Base-by-base conservation (phyloP, 2,797 vertebrate species). In the Danio choprae region DNA sequence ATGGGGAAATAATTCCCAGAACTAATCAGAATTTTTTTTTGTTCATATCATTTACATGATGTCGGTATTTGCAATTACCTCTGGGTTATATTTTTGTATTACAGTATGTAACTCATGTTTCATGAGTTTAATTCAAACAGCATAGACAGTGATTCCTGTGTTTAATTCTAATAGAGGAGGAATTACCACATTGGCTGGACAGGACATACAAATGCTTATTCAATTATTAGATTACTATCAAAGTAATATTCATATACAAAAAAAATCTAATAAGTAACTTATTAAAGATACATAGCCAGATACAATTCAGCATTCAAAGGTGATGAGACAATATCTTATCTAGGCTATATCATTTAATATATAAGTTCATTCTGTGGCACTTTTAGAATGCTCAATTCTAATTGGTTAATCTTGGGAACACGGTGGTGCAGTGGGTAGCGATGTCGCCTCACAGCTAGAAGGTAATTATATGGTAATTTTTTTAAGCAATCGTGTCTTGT, bases 71-170 rank as follows among this genome's bases (percentile, higher is more conserved):
- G 44, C 60, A 59, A 60, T 44, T 65, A 65, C 80, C 73, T 46
- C 20, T 58, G 44, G 65, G 76, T 59, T 48, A 59, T 20, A 55
- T 12, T 18, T 76, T 7, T 46, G 11, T 46, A 29, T 29, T 46
- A 46, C 7, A 46, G n/a, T n/a, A n/a, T n/a, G n/a, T 29, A 29
- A 29, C 29, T 29, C 3, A 7, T 74, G 43, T 62, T 48, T 60
- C 4, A 10, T 15, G 85, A 86, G 58, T 67, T 55, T 84, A 84
- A 88, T 85, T 86, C 82, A 89, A 86, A 38, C n/a, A 9, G 16
- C 36, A 48, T 46, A 58, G 36, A 9, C 41, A 1, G 7, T n/a
- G 15, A 38, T n/a, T 53, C 55, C 16, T 41, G 36, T 20, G n/a
- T 55, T 18, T n/a, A 55, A n/a, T 38, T 55, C 15, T 44, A 44